Conservation (phyloP, 2,113 vertebrate genomes). For the Lophotis ruficrista region DNA sequence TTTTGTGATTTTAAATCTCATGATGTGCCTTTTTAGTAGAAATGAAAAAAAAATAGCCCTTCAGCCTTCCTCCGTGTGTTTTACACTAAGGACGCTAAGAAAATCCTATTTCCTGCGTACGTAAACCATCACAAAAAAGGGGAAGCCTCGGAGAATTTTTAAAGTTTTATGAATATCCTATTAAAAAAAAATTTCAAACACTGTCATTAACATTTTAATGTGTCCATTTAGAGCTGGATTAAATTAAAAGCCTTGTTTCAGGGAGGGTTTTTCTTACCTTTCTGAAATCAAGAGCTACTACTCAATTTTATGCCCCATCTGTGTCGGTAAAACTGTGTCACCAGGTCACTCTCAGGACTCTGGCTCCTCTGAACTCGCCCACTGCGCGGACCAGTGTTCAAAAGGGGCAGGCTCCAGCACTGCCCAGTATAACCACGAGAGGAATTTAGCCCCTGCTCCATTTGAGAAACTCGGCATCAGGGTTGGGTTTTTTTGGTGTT, state of each 20-base stretch:
- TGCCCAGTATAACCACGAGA: not conserved
- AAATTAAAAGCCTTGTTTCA: not conserved
- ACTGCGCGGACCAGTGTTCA: accelerated
- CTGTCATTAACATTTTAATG: not conserved
- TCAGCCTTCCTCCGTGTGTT: not conserved
- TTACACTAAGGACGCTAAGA: not conserved
- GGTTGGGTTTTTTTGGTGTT: too few relatives aligned
- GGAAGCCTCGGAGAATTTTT: not conserved
- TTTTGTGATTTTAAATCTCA: not conserved
- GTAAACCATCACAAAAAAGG: not conserved
- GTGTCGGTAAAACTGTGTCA: not conserved
- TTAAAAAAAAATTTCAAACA: not conserved
- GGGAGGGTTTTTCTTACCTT: not conserved
- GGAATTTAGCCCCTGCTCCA: not conserved
- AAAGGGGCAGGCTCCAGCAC: not conserved
- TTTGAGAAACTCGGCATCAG: not conserved
- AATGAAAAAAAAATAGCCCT: not conserved
- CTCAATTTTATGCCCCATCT: not conserved
- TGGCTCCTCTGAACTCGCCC: not conserved
- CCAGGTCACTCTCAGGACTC: not conserved
- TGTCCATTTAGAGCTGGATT: not conserved
- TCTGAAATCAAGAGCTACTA: not conserved
- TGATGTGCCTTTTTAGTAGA: not conserved
- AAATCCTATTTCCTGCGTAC: not conserved
- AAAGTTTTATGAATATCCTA: not conserved